Evolutionary conservation across 2,113 vertebrate genomes (phyloP).

Genomic region (Scomber scombrus): DNA sequence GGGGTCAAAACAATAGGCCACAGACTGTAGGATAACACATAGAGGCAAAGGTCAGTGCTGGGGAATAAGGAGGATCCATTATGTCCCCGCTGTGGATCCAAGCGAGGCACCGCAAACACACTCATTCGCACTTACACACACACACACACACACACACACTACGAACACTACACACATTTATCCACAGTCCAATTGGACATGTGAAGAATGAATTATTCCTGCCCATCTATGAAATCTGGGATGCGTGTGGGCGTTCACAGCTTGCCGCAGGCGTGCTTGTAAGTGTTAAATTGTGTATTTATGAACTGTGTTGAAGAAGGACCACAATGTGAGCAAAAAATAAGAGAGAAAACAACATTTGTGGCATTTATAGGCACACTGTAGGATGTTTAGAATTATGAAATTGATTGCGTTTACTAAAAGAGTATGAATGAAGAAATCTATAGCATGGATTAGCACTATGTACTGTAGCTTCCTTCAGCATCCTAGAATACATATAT

Average conservation of each 20-base stretch:
- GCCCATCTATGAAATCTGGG: conserved; percentile 46
- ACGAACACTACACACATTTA: conserved; percentile 11
- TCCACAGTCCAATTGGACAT: conserved; percentile 22
- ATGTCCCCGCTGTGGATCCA: neutral
- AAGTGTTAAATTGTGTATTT: conserved; percentile 61
- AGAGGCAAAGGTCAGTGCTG: conserved; percentile 30
- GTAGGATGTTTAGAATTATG: neutral
- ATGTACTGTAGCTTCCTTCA: neutral
- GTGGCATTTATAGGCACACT: conserved; percentile 26
- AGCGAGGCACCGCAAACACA: conserved; percentile 4
- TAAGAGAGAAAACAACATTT: neutral
- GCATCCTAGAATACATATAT: too few species aligned
- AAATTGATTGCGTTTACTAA: conserved; percentile 40
- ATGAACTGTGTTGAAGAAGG: conserved; percentile 25
- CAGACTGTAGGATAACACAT: conserved; percentile 25
- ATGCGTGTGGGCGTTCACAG: conserved; percentile 59
- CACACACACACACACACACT: neutral
- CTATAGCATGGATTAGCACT: conserved; percentile 11
- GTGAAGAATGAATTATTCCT: conserved; percentile 47
- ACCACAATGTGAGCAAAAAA: conserved; percentile 26
- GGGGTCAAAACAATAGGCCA: conserved; percentile 45
- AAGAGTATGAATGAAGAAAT: conserved; percentile 31
- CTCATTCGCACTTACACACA: neutral
- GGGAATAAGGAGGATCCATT: conserved; percentile 23
- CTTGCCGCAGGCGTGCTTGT: conserved; percentile 47